phyloP scores from a whole-genome alignment of 1,140 invertebrate species.

The Drosophila kikkawai region DNA sequence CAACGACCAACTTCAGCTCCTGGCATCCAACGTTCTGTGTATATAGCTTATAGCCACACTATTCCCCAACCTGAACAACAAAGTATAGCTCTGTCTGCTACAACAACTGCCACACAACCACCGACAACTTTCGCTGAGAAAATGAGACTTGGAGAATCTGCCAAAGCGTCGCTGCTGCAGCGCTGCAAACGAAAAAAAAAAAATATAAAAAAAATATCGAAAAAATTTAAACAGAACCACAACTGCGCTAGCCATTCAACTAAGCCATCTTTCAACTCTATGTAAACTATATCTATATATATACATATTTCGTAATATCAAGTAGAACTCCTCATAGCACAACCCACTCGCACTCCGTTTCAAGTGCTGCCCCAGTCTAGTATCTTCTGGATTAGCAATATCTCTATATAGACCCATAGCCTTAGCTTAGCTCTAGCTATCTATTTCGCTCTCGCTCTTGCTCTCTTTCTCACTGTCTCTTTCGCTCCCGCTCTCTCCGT shows the following conservation, averaged over 20 bases:
- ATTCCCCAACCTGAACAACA: slow-evolving; percentile 31
- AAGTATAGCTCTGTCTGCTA: slow-evolving; percentile 25
- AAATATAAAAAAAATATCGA: slow-evolving; percentile 25
- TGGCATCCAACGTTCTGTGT: slow-evolving; percentile 49
- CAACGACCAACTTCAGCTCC: slow-evolving; percentile 38
- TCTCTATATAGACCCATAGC: slow-evolving; percentile 17
- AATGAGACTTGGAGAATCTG: slow-evolving; percentile 77
- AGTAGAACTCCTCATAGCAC: slow-evolving; percentile 52
- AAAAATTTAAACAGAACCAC: slow-evolving; percentile 56
- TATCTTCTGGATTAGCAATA: slow-evolving; percentile 35
- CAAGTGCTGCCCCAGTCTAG: slow-evolving; percentile 47
- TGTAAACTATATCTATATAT: slow-evolving; percentile 57
- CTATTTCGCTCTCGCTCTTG: slow-evolving; percentile 34
- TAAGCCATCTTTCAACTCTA: slow-evolving; percentile 43
- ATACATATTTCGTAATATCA: slow-evolving; percentile 51
- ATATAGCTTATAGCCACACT: slow-evolving; percentile 60
- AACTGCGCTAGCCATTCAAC: slow-evolving; percentile 73
- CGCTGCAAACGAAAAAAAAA: slow-evolving; percentile 57
- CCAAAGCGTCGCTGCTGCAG: slow-evolving; percentile 80
- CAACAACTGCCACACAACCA: slow-evolving; percentile 48
- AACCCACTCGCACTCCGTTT: slow-evolving; percentile 29
- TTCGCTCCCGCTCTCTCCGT: slow-evolving; percentile 26
- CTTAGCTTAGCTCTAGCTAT: slow-evolving; percentile 32
- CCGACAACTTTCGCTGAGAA: slow-evolving; percentile 32
- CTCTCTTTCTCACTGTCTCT: slow-evolving; percentile 30